These are phyloP conservation scores for Edolisoma coerulescens DNA, from an alignment of 2,113 vertebrate genomes.

Conservation along the genomic window DNA sequence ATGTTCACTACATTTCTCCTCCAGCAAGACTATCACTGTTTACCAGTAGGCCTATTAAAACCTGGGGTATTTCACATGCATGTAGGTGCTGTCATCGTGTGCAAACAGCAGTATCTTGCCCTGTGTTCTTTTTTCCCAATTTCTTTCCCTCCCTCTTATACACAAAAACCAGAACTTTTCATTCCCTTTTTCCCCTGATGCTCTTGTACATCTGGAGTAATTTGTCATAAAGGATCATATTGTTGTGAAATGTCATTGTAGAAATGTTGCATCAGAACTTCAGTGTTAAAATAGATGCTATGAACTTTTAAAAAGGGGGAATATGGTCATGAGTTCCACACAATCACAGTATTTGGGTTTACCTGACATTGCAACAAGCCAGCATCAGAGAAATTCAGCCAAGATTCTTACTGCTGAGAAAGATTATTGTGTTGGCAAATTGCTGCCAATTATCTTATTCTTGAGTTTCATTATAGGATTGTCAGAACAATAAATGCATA, in stretches of 20 bases:
- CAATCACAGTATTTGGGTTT: not conserved
- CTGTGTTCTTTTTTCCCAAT: not conserved
- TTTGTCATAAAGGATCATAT: not conserved
- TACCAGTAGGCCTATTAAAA: not conserved
- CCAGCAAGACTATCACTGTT: not conserved
- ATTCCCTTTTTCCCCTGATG: not conserved
- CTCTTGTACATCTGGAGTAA: not conserved
- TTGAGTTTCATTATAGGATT: not conserved
- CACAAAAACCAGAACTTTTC: not conserved
- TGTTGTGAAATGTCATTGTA: not conserved
- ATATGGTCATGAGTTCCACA: not conserved
- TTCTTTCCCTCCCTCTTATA: not conserved
- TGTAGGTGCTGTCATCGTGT: rapidly evolving
- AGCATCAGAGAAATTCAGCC: not conserved
- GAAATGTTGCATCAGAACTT: not conserved
- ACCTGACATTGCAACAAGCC: not conserved
- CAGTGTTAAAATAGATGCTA: not conserved
- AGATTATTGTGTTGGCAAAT: not conserved
- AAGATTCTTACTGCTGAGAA: not conserved
- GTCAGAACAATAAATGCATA: not conserved
- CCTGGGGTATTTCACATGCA: not conserved
- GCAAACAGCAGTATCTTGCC: not conserved
- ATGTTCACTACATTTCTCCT: not conserved
- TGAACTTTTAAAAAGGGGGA: not conserved
- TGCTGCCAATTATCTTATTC: not conserved